These are phyloP conservation scores for Thyatira batis DNA, from an alignment of 2,888 invertebrate genomes.

Conservation along the genomic window DNA sequence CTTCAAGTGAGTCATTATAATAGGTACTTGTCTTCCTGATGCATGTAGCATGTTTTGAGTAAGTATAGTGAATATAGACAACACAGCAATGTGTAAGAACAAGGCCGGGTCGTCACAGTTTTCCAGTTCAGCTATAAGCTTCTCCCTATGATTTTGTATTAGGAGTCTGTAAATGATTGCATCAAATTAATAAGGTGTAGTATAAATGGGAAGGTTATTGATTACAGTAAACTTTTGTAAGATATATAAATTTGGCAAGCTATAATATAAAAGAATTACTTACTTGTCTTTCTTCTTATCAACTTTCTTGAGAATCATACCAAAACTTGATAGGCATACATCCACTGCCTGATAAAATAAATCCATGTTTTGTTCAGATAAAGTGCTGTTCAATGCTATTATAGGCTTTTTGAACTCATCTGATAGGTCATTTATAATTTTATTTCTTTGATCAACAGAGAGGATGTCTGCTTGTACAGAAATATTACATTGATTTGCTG, in stretches of 20 bases:
- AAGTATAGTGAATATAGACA: conserved; percentile 90
- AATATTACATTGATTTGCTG: conserved; percentile 88
- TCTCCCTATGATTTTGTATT: conserved; percentile 90
- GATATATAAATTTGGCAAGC: no score
- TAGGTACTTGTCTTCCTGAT: conserved; percentile 95
- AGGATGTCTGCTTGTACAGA: conserved; percentile 83
- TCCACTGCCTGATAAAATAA: conserved; percentile 91
- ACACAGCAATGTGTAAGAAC: conserved; percentile 88
- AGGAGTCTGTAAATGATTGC: conserved; percentile 78
- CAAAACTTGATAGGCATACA: conserved; percentile 85
- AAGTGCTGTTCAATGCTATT: conserved; percentile 85
- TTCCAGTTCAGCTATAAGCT: conserved; percentile 89
- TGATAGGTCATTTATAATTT: conserved; percentile 86
- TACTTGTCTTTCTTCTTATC: conserved; percentile 93
- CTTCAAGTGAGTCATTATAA: conserved; percentile 88
- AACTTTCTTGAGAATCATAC: conserved; percentile 92
- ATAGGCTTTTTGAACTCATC: conserved; percentile 86
- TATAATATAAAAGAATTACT: conserved; percentile 24
- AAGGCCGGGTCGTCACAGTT: conserved; percentile 89
- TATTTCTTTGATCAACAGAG: conserved; percentile 85
- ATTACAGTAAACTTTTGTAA: no score
- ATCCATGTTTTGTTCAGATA: conserved; percentile 87
- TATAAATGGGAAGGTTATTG: no score
- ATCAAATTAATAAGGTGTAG: conserved; percentile 4
- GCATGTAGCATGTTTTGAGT: conserved; percentile 94